phyloP scores from a whole-genome alignment of 2,113 vertebrate species.

The Bos javanicus region DNA sequence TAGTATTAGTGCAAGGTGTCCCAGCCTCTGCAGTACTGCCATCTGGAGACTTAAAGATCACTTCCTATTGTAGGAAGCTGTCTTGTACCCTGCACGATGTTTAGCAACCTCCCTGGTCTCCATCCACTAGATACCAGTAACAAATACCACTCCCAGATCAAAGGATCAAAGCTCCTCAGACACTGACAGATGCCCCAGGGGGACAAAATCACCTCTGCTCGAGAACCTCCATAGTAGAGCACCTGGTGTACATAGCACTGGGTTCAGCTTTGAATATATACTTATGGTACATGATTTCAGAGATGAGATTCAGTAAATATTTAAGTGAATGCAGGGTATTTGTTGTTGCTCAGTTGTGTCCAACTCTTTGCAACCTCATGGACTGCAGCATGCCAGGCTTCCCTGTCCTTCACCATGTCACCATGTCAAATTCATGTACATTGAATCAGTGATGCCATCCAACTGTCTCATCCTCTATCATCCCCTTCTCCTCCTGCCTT shows the following conservation, averaged over 20 bases:
- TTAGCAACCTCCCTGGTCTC: background rate
- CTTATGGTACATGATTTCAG: background rate
- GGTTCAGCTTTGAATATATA: background rate
- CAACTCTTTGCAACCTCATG: background rate
- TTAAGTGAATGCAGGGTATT: background rate
- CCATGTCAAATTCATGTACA: background rate
- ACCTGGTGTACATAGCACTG: background rate
- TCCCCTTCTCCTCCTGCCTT: background rate
- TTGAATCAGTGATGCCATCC: background rate
- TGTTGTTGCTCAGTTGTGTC: background rate
- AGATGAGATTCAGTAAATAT: background rate
- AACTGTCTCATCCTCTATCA: background rate
- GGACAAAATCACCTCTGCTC: background rate
- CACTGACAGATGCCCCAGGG: background rate
- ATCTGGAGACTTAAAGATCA: background rate
- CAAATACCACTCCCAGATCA: background rate
- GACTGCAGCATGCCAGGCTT: background rate
- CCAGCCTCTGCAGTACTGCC: fast-evolving
- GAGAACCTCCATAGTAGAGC: background rate
- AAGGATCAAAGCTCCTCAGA: background rate
- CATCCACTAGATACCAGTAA: background rate
- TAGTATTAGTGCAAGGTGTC: background rate
- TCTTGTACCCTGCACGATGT: background rate
- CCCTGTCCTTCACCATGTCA: background rate
- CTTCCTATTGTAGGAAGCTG: background rate